Evolutionary conservation across 1,140 invertebrate genomes (phyloP), one percentile per base, ranked within the genome.

Genomic region (Xylocopa sonorina): DNA sequence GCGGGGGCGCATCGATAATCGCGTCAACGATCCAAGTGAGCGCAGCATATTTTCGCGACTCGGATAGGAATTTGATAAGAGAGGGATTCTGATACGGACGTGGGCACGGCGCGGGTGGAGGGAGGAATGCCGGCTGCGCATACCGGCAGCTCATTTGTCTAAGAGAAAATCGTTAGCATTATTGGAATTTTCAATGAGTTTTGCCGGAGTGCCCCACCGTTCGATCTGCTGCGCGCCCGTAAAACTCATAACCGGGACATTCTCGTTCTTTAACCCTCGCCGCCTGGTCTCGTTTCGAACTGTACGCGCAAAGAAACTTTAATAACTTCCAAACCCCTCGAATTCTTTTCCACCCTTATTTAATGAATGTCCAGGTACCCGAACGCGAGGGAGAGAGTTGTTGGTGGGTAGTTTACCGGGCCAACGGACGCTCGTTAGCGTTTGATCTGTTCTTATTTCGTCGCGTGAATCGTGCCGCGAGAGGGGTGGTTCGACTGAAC

Each of bases 81-180:
- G 51, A 48, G 63, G 62, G 63, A 62, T 69, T 48, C 41, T 16
- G 50, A 62, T 58, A n/a, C n/a, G n/a, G n/a, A n/a, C n/a, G n/a
- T n/a, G n/a, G n/a, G n/a, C n/a, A n/a, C n/a, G n/a, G n/a, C n/a
- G n/a, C 55, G 29, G 34, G 73, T 78, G 68, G 10, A 50, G 72
- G 80, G 29, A 21, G 69, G 64, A 34, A 78, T 53, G 53, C 71
- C 58, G 43, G 66, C 41, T 38, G 50, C 41, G 80, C 76, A 73
- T 85, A 77, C 68, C 83, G 60, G 41, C 48, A 32, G 71, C 68
- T 85, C 72, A 79, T 85, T 86, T 85, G 60, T 85, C 67, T 67
- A 32, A 68, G 69, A 74, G 80, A 77, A 85, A 86, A 86, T 77
- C 76, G 74, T 86, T 85, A 82, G 74, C 67, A 32, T 86, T 80